Evolutionary conservation across 2,888 invertebrate genomes (phyloP).

Genomic region (Synanthedon myopaeformis): DNA sequence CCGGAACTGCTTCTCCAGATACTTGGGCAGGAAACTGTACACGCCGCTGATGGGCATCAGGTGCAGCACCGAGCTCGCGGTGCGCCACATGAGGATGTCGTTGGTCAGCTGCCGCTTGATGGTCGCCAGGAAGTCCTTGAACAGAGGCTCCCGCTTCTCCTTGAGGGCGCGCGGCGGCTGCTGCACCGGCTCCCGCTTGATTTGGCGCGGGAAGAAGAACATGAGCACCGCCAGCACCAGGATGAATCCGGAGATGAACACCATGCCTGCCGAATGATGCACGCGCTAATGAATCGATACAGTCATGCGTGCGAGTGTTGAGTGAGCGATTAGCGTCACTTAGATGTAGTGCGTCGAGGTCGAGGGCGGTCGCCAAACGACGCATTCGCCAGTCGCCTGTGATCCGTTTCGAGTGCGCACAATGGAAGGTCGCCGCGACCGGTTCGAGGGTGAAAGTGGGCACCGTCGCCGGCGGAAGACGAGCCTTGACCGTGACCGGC

Average conservation of each 20-base stretch:
- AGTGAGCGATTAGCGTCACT: too few relatives aligned
- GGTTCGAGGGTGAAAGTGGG: slow-evolving; percentile 66
- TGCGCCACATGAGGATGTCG: slow-evolving; percentile 91
- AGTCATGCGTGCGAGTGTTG: too few relatives aligned
- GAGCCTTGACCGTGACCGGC: slow-evolving; percentile 69
- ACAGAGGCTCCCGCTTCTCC: slow-evolving; percentile 62
- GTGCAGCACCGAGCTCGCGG: slow-evolving; percentile 90
- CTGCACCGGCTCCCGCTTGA: slow-evolving; percentile 66
- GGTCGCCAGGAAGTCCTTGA: slow-evolving; percentile 68
- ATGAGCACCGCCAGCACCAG: slow-evolving; percentile 87
- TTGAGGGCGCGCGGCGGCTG: slow-evolving; percentile 36
- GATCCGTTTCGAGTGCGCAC: too few relatives aligned
- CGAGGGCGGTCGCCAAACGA: slow-evolving; percentile 63
- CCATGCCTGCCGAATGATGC: slow-evolving; percentile 70
- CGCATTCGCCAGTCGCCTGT: slow-evolving; percentile 9
- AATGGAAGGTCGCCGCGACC: slow-evolving; percentile 13
- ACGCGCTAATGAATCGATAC: too few relatives aligned
- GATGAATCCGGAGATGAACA: slow-evolving; percentile 86
- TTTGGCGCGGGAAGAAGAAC: slow-evolving; percentile 89
- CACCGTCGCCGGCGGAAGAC: slow-evolving; percentile 56
- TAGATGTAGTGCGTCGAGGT: slow-evolving; percentile 18
- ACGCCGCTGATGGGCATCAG: slow-evolving; percentile 91
- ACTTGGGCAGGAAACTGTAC: slow-evolving; percentile 93
- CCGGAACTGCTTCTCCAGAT: slow-evolving; percentile 92
- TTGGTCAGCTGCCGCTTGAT: slow-evolving; percentile 82